Evolutionary conservation across 2,797 vertebrate species (phyloP).

Genomic region (Melanotaenia parkinsoni): DNA sequence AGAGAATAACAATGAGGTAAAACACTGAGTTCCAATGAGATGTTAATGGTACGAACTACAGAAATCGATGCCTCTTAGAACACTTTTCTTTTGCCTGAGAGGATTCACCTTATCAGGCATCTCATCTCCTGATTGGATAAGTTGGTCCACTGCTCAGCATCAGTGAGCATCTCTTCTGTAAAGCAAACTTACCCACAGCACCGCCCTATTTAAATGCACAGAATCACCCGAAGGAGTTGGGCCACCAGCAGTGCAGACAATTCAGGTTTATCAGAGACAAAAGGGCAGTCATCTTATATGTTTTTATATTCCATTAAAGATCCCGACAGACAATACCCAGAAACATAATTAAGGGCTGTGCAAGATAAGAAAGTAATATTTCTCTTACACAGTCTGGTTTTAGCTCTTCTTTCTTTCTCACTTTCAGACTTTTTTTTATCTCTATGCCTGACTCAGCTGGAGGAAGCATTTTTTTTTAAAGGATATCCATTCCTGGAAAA

Average conservation of each 20-base stretch:
- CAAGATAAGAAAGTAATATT: background rate
- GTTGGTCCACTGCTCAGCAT: constrained; percentile 18
- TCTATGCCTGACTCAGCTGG: background rate
- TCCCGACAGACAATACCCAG: background rate
- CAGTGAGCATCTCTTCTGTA: background rate
- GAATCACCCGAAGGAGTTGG: constrained; percentile 11
- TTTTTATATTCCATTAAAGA: background rate
- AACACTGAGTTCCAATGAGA: background rate
- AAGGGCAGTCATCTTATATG: background rate
- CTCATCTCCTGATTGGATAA: constrained; percentile 35
- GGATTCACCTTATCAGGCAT: constrained; percentile 24
- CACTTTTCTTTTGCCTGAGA: constrained; percentile 9
- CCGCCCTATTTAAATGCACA: background rate
- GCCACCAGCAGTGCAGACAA: background rate
- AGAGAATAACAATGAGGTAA: background rate
- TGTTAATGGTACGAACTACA: background rate
- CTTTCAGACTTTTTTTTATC: background rate
- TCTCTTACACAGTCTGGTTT: background rate
- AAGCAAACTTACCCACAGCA: background rate
- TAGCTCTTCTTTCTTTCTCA: background rate
- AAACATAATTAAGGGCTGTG: constrained; percentile 1
- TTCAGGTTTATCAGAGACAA: constrained; percentile 3
- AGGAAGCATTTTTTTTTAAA: background rate
- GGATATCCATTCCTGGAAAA: too few relatives aligned
- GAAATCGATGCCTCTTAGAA: constrained; percentile 14